phyloP scores from a whole-genome alignment of 2,797 vertebrate species.

The Podarcis lilfordi region DNA sequence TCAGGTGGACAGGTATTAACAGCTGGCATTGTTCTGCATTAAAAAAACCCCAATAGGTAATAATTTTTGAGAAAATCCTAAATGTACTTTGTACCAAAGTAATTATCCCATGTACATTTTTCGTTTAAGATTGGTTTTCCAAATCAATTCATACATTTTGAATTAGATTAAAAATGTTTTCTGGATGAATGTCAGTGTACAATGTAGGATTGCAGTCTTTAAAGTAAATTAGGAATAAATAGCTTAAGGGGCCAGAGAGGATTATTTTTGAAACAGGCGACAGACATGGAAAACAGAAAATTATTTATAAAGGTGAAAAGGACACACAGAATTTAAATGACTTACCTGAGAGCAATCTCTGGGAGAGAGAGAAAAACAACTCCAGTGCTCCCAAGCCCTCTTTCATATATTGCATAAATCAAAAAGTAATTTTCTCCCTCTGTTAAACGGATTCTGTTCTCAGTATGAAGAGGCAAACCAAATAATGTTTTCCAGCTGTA shows the following conservation, averaged over 20 bases:
- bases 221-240: not conserved
- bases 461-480: not conserved
- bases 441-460: not conserved
- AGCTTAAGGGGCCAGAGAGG: not conserved
- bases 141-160: not conserved
- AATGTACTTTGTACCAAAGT: not conserved
- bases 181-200: not conserved
- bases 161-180: not conserved
- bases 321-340: conserved; percentile 3
- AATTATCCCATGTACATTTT: not conserved
- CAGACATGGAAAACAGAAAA: not conserved
- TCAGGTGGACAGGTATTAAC: not conserved
- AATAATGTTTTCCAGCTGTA: not conserved
- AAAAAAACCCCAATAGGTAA: conserved; percentile 11
- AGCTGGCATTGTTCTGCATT: conserved; percentile 15
- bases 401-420: not conserved
- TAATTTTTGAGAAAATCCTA: not conserved
- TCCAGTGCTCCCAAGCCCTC: not conserved
- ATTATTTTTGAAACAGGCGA: not conserved
- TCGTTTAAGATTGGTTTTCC: not conserved
- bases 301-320: conserved; percentile 12
- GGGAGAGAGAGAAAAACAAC: not conserved
- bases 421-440: conserved; percentile 33
- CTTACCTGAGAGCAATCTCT: not conserved
- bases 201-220: not conserved